These are phyloP conservation scores for Tholera decimalis DNA, from an alignment of 2,888 invertebrate species.

Conservation along the genomic window DNA sequence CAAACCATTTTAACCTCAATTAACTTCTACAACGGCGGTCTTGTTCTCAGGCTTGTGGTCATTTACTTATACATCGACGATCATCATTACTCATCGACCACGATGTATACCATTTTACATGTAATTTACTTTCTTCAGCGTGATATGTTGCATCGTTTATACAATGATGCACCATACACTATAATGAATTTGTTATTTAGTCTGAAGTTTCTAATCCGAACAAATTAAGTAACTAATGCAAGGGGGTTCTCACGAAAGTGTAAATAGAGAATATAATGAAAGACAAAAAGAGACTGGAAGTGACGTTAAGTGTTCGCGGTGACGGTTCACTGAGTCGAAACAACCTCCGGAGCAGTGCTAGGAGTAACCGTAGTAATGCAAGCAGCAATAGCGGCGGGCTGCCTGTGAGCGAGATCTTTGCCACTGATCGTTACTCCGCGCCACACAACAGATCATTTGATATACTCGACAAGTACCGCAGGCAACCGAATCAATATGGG, in stretches of 20 bases:
- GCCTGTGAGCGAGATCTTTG: slow-evolving; percentile 87
- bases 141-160: slow-evolving; percentile 77
- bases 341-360: slow-evolving; percentile 82
- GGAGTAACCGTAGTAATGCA: slow-evolving; percentile 83
- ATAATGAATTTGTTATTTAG: slow-evolving; percentile 76
- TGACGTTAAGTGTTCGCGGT: slow-evolving; percentile 88
- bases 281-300: slow-evolving; percentile 86
- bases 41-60: slow-evolving; percentile 82
- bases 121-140: slow-evolving; percentile 83
- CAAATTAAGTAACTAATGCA: slow-evolving; percentile 68
- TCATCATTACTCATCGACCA: slow-evolving; percentile 83
- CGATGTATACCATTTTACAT: slow-evolving; percentile 76
- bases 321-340: slow-evolving; percentile 86
- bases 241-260: slow-evolving; percentile 61
- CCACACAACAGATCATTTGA: slow-evolving; percentile 86
- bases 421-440: slow-evolving; percentile 83
- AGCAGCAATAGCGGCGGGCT: slow-evolving; percentile 80
- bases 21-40: slow-evolving; percentile 79
- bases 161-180: slow-evolving; percentile 70
- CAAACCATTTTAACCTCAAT: slow-evolving; percentile 85
- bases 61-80: slow-evolving; percentile 82
- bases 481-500: slow-evolving; percentile 80
- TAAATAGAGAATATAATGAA: slow-evolving; percentile 78
- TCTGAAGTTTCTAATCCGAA: slow-evolving; percentile 70
- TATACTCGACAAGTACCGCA: slow-evolving; percentile 83